These are phyloP conservation scores for Amphipyra berbera DNA, from an alignment of 2,888 invertebrate species.

Conservation along the genomic window DNA sequence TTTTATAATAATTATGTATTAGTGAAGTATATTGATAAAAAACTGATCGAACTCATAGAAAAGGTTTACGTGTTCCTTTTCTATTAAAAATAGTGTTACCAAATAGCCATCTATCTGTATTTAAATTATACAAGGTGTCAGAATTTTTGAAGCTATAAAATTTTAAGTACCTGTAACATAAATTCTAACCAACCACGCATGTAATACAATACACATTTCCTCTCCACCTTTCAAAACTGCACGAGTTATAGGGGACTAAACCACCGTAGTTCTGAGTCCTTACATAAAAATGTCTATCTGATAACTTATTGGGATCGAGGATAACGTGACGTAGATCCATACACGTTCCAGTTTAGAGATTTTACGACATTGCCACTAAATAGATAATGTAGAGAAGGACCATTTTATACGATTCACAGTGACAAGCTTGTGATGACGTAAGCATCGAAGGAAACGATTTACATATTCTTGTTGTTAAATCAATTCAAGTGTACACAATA, in stretches of 20 bases:
- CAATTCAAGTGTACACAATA: too few relatives aligned
- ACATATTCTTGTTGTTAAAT: too few relatives aligned
- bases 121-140: too few relatives aligned
- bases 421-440: too few relatives aligned
- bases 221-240: constrained; percentile 35
- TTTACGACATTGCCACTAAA: constrained; percentile 32
- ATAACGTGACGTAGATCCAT: constrained; percentile 51
- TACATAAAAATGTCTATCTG: constrained; percentile 57
- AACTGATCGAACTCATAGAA: too few relatives aligned
- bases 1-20: too few relatives aligned
- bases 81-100: too few relatives aligned
- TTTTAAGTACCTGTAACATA: not conserved
- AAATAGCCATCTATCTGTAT: too few relatives aligned
- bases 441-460: too few relatives aligned
- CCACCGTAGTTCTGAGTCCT: constrained; percentile 35
- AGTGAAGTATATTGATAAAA: too few relatives aligned
- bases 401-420: not conserved
- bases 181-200: not conserved
- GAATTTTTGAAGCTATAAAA: too few relatives aligned
- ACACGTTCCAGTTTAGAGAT: constrained; percentile 55
- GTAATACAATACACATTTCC: constrained; percentile 17
- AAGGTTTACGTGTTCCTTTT: too few relatives aligned
- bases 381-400: constrained; percentile 8
- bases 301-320: constrained; percentile 56
- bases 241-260: constrained; percentile 26